Percentiles rank a stretch among this genome's conserved stretches.
Conservation (phyloP, 1,140 invertebrate genomes). For the Pinna nobilis region DNA sequence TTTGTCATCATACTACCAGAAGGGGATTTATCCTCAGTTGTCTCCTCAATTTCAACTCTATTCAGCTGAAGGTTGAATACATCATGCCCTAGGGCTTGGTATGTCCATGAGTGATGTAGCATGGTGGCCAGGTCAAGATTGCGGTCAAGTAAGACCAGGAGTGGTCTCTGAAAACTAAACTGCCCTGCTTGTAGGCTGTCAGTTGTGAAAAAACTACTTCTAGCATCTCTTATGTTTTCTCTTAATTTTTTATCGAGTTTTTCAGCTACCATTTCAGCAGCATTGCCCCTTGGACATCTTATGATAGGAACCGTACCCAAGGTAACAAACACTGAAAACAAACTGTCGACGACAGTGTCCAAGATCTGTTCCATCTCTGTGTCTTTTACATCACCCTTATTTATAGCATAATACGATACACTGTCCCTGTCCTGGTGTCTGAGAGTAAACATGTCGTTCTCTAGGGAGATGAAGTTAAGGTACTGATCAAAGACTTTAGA, state of each 20-base stretch:
- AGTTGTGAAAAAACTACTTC: conserved; percentile 95
- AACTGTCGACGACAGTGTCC: conserved; percentile 95
- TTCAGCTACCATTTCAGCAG: conserved; percentile 98
- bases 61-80: conserved; percentile 94
- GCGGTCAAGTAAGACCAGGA: conserved; percentile 94
- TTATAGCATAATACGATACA: conserved; percentile 96
- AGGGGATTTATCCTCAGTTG: conserved; percentile 69
- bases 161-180: conserved; percentile 92
- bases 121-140: conserved; percentile 98
- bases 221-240: conserved; percentile 96
- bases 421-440: conserved; percentile 92
- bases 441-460: conserved; percentile 98
- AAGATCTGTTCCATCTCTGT: conserved; percentile 96
- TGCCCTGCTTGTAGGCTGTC: conserved; percentile 84
- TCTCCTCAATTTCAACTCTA: conserved; percentile 87
- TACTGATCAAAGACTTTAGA: conserved; percentile 92
- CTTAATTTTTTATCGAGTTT: conserved; percentile 97
- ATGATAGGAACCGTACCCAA: conserved; percentile 96
- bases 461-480: conserved; percentile 98
- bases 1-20: conserved; percentile 61
- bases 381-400: conserved; percentile 95
- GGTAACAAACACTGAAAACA: conserved; percentile 98
- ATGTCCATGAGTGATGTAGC: conserved; percentile 99
- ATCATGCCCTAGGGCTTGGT: conserved; percentile 94
- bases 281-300: conserved; percentile 94